Evolutionary conservation across 2,888 invertebrate species (phyloP), one percentile per base, ranked within the genome.

Genomic region (Lasioglossum calceatum): DNA sequence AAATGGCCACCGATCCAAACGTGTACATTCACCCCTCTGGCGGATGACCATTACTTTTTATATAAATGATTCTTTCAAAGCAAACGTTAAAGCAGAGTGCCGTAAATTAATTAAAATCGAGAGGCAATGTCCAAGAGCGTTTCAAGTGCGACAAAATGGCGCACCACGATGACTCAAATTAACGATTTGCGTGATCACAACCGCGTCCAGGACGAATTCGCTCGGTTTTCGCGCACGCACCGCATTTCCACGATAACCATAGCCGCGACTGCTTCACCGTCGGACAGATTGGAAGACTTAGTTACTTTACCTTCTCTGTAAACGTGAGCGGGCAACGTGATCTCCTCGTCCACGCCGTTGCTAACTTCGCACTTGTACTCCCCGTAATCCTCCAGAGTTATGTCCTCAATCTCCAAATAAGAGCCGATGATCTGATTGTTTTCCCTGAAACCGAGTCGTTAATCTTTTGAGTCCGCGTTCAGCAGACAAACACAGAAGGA

Each of bases 341-440:
- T 93, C 87, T 96, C 95, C 74, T 95, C 95, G 85, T 95, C 95
- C 64, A 94, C 93, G 78, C 95, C 95, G 88, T 96, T 97, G 95
- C 97, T 97, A 86, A 97, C 97, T 79, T 96, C 96, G 95, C 98
- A 98, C 88, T 96, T 96, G 94, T 97, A 98, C 79, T 96, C 96
- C 72, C 97, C 97, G 94, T 97, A 97, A 95, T 98, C 97, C 88
- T 96, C 96, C 44, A 96, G 95, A 70, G 96, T 95, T 75, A 97
- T 96, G 47, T 96, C 95, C 74, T 96, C 96, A 90, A 97, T 97
- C 72, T 95, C 96, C 92, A 98, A 95, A 94, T 97, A 97, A 7
- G 97, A 96, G 1, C 98, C 98, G 91, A 97, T 96, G 72, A 97
- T 97, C 93, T 97, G 97, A 77, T 96, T 96, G 84, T 97, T 96